Evolutionary conservation across 2,888 invertebrate species (phyloP).

Genomic region (Saturnia japonica): DNA sequence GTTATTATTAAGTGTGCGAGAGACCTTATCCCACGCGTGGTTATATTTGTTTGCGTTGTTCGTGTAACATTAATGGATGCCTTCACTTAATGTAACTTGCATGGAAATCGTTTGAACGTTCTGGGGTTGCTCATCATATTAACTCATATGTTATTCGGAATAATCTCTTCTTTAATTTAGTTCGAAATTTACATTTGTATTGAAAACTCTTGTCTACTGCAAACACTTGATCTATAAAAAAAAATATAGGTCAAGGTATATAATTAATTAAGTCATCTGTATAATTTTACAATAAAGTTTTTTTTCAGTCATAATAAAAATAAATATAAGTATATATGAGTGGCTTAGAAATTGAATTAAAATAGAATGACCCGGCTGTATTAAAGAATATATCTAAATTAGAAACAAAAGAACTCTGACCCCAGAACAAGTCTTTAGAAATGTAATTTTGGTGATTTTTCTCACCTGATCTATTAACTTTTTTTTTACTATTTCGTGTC

Average conservation of each 20-base stretch:
- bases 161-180: background rate
- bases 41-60: constrained; percentile 58
- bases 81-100: constrained; percentile 61
- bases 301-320: background rate
- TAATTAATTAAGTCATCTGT: too few relatives aligned
- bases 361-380: background rate
- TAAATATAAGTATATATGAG: background rate
- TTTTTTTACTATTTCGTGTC: background rate
- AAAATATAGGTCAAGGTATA: too few relatives aligned
- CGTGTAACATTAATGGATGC: constrained; percentile 66
- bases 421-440: background rate
- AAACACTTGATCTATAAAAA: background rate
- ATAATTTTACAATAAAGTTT: background rate
- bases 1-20: constrained; percentile 64
- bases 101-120: constrained; percentile 31
- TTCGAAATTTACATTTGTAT: background rate
- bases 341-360: background rate
- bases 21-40: constrained; percentile 54
- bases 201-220: background rate
- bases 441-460: background rate
- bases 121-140: constrained; percentile 35
- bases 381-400: background rate
- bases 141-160: constrained; percentile 23
- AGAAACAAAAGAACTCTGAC: background rate
- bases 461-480: background rate